Evolutionary conservation across 2,888 invertebrate species (phyloP).

Genomic region (Shargacucullia verbasci): DNA sequence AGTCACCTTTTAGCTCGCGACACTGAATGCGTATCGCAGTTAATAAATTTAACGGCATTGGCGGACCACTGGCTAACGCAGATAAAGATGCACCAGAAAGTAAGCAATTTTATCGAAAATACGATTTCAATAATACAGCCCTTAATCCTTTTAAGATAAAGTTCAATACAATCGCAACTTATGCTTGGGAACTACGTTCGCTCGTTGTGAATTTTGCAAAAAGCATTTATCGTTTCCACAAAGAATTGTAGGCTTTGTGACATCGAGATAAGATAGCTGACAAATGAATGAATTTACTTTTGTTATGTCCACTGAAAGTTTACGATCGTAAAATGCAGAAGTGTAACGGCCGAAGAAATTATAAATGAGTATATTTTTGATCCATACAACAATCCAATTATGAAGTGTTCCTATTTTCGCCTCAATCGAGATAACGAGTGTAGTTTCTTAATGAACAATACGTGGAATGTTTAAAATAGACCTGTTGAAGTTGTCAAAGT

Average conservation of each 20-base stretch:
- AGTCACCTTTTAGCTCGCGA: slow-evolving; percentile 87
- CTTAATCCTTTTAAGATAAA: slow-evolving; percentile 47
- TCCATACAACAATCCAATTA: slow-evolving; percentile 36
- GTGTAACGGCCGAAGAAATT: slow-evolving; percentile 50
- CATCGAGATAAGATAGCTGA: slow-evolving; percentile 69
- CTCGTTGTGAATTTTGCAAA: slow-evolving; percentile 65
- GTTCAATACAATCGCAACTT: slow-evolving; percentile 24
- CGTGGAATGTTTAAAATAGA: slow-evolving; percentile 41
- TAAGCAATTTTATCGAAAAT: slow-evolving; percentile 55
- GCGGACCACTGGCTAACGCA: slow-evolving; percentile 76
- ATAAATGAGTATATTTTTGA: slow-evolving; percentile 43
- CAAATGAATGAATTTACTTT: slow-evolving; percentile 61
- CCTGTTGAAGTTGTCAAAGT: slow-evolving; percentile 38
- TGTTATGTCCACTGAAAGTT: slow-evolving; percentile 59
- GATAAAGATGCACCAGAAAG: slow-evolving; percentile 83
- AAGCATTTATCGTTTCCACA: slow-evolving; percentile 62
- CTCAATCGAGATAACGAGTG: slow-evolving; percentile 42
- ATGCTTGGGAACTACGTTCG: slow-evolving; percentile 55
- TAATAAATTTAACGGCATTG: slow-evolving; percentile 87
- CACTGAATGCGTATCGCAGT: slow-evolving; percentile 88
- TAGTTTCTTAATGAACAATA: slow-evolving; percentile 36
- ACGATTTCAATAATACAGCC: slow-evolving; percentile 40
- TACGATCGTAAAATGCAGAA: slow-evolving; percentile 58
- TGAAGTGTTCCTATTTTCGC: slow-evolving; percentile 34
- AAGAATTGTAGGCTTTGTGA: slow-evolving; percentile 70